phyloP scores from a whole-genome alignment of 2,113 vertebrate species.

The Phyllostomus discolor region DNA sequence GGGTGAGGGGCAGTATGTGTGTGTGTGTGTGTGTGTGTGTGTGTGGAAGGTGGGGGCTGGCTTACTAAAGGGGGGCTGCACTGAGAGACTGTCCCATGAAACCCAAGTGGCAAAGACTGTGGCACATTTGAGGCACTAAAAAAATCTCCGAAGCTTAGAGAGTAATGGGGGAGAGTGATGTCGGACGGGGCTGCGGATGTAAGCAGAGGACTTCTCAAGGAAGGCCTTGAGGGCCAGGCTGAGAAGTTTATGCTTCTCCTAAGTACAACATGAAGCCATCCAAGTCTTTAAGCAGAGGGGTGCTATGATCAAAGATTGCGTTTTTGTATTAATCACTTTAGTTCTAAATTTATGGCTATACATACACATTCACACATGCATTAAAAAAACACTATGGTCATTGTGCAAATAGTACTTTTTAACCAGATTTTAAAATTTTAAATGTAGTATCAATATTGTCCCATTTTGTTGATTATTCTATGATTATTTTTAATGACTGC shows the following conservation, averaged over 20 bases:
- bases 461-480: neutral
- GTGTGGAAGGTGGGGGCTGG: neutral
- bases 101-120: neutral
- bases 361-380: neutral
- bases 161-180: neutral
- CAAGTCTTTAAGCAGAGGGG: neutral
- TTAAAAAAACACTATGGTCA: neutral
- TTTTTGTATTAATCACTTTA: neutral
- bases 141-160: neutral
- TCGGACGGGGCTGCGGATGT: neutral
- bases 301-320: neutral
- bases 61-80: neutral
- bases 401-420: neutral
- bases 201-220: neutral
- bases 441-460: neutral
- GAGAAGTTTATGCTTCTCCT: neutral
- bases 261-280: neutral
- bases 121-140: neutral
- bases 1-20: neutral
- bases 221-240: neutral
- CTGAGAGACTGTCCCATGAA: neutral
- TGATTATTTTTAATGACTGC: neutral
- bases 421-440: neutral
- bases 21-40: neutral
- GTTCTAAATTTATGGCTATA: neutral